phyloP scores from a whole-genome alignment of 2,113 vertebrate species.

The Prunella fulvescens region DNA sequence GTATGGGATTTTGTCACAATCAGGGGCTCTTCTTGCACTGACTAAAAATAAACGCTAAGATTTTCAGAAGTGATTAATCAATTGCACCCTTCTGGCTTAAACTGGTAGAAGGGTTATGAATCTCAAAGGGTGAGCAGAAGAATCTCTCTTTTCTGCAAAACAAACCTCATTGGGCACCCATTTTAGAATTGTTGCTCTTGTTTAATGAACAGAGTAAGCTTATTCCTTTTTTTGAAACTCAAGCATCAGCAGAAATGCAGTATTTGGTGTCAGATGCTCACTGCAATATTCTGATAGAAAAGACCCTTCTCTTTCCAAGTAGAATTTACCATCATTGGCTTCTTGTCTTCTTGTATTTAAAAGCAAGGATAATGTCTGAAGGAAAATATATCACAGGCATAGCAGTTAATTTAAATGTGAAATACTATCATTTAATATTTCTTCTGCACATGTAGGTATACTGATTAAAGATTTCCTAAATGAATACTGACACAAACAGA shows the following conservation, averaged over 20 bases:
- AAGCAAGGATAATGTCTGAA: background rate
- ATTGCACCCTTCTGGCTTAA: background rate
- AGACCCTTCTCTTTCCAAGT: background rate
- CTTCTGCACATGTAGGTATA: background rate
- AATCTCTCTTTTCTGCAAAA: background rate
- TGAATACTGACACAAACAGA: background rate
- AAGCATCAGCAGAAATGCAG: background rate
- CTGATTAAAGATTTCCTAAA: slow-evolving; percentile 4
- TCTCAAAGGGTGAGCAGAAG: background rate
- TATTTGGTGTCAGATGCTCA: background rate
- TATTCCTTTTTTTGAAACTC: background rate
- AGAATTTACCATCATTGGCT: background rate
- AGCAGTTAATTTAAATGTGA: background rate
- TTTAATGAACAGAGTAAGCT: background rate
- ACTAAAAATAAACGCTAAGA: background rate
- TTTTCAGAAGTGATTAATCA: background rate
- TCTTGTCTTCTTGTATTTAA: background rate
- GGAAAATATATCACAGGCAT: background rate
- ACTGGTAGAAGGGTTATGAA: background rate
- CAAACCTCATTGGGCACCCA: background rate
- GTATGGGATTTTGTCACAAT: background rate
- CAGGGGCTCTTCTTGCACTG: background rate
- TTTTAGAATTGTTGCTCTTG: background rate
- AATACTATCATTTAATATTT: background rate
- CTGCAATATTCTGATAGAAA: background rate